These are phyloP conservation scores for Syngnathus floridae DNA, from an alignment of 2,113 vertebrate genomes.

Conservation along the genomic window DNA sequence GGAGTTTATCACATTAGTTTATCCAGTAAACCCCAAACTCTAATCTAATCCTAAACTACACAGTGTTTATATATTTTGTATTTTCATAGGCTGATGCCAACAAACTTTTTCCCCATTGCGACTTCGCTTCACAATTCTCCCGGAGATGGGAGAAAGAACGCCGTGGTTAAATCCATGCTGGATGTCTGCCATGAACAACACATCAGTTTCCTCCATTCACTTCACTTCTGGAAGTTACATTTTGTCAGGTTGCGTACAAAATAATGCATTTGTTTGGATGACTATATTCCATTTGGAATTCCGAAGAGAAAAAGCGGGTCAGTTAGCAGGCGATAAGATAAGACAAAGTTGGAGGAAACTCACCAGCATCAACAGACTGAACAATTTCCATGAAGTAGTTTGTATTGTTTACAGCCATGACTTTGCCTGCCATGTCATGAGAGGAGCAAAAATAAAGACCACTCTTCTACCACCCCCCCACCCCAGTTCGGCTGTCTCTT, in stretches of 20 bases:
- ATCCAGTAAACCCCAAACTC: too few species aligned
- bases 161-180: slow-evolving; percentile 31
- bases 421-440: slow-evolving; percentile 58
- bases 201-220: slow-evolving; percentile 39
- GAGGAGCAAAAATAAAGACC: slow-evolving; percentile 37
- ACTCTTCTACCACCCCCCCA: slow-evolving; percentile 34
- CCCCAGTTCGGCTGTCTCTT: slow-evolving; percentile 32
- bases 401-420: slow-evolving; percentile 82
- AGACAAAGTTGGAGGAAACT: slow-evolving; percentile 52
- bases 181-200: slow-evolving; percentile 43
- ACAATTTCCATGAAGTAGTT: slow-evolving; percentile 67
- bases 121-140: slow-evolving; percentile 18
- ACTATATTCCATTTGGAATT: slow-evolving; percentile 9
- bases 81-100: too few species aligned
- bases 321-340: slow-evolving; percentile 9
- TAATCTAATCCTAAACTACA: too few species aligned
- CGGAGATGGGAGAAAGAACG: slow-evolving; percentile 29
- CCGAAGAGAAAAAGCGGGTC: slow-evolving; percentile 20
- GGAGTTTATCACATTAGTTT: neutral
- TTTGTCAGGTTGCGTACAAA: slow-evolving; percentile 13
- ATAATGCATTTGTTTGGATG: neutral
- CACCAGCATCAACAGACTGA: slow-evolving; percentile 67
- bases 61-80: neutral
- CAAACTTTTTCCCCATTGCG: slow-evolving; percentile 14
- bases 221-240: slow-evolving; percentile 59